Evolutionary conservation across 2,888 invertebrate species (phyloP), one percentile per base, ranked within the genome.

Genomic region (Melipona bicolor): DNA sequence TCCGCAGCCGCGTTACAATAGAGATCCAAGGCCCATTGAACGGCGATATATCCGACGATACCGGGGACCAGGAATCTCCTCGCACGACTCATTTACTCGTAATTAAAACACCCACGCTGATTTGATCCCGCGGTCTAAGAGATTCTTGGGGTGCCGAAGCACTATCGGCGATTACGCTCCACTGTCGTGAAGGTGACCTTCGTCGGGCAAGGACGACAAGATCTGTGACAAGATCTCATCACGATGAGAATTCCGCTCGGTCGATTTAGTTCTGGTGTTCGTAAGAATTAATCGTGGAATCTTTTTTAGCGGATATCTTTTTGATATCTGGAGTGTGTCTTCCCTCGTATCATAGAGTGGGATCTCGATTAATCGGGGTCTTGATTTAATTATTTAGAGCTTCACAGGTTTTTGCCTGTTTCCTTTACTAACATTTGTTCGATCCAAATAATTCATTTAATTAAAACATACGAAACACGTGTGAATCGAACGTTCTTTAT

Each of bases 41-140:
- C 68, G 71, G 59, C 74, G 78, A 81, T 86, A 81, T 84, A 87
- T 74, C 79, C 1, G 79, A 70, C 49, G 87, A 77, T 64, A 79
- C 36, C 67, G 49, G 65, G 74, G 69, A 67, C 74, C 79, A 83
- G 79, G 87, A 89, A 87, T 82, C 81, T 79, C 43, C 77, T 72
- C 77, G 76, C 69, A 77, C 80, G 83, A 89, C 80, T 89, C 85
- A 83, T 83, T 88, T 83, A 64, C 72, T 62, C 77, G 88, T 90
- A 90, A 90, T 90, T 90, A 90, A 90, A 90, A 87, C 90, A 86
- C 89, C 89, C 86, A 89, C 90, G 83, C 86, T 90, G 89, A 87
- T 90, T 90, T 90, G 84, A 90, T 87, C 80, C n/a, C 62, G 68
- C 50, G 52, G 70, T 15, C 21, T 52, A 56, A 64, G 83, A 78